Evolutionary conservation across 1,140 invertebrate species (phyloP).

Genomic region (Metaphire vulgaris): DNA sequence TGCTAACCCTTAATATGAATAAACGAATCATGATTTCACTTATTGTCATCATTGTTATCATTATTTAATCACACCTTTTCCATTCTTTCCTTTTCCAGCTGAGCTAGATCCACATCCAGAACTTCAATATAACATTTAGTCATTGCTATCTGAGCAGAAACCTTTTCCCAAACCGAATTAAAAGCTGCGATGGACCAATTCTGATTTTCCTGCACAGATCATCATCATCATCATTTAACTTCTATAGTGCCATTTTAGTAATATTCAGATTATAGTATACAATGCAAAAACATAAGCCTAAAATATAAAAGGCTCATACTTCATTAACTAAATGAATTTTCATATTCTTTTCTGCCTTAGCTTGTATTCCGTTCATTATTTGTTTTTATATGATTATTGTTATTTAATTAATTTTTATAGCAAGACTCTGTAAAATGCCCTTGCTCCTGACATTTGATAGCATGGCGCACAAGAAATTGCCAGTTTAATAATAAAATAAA

Average conservation of each 20-base stretch:
- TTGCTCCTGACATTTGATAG: too few relatives aligned
- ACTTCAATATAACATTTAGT: slow-evolving; percentile 41
- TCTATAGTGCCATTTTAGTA: not conserved
- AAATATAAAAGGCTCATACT: too few relatives aligned
- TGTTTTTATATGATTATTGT: too few relatives aligned
- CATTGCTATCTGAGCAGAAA: slow-evolving; percentile 37
- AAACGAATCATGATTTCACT: not conserved
- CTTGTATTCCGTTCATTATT: too few relatives aligned
- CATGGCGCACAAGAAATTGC: too few relatives aligned
- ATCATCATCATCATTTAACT: not conserved
- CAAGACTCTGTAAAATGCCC: too few relatives aligned
- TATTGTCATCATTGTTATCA: not conserved
- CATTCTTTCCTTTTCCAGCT: slow-evolving; percentile 41
- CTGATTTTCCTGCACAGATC: not conserved
- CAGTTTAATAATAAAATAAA: too few relatives aligned
- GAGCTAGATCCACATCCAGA: slow-evolving; percentile 37
- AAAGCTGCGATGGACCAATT: slow-evolving; percentile 20
- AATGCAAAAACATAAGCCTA: too few relatives aligned
- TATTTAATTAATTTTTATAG: too few relatives aligned
- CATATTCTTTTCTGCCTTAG: too few relatives aligned
- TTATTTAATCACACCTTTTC: slow-evolving; percentile 35
- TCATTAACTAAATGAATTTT: too few relatives aligned
- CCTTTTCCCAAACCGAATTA: slow-evolving; percentile 38
- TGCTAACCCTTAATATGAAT: not conserved
- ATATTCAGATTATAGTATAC: not conserved